Percentiles rank a stretch among this genome's conserved stretches.
phyloP scores from a whole-genome alignment of 2,113 vertebrate genomes.

The Channa argus region DNA sequence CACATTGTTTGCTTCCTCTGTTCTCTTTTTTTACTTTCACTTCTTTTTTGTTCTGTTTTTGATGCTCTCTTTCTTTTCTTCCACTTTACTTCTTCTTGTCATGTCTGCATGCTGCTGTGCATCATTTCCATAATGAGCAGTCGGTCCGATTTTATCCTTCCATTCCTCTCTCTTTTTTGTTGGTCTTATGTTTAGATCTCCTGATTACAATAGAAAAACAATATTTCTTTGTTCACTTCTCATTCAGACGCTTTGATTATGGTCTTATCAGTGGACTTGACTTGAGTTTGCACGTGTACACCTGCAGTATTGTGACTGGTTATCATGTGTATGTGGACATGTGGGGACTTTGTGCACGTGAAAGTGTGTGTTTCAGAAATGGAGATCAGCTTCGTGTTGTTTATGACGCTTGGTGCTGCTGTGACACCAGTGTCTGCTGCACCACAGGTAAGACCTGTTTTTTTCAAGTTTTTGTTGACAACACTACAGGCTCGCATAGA shows the following conservation, averaged over 20 bases:
- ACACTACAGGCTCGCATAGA: not conserved
- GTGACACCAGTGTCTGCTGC: conserved; percentile 55
- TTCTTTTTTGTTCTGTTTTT: not conserved
- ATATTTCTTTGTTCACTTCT: not conserved
- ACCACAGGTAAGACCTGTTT: conserved; percentile 39
- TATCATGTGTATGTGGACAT: not conserved
- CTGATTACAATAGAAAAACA: not conserved
- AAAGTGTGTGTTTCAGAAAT: conserved; percentile 73
- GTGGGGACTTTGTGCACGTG: conserved; percentile 2
- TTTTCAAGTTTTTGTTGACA: not conserved
- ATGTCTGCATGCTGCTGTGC: not conserved
- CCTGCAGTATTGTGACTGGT: too few relatives aligned
- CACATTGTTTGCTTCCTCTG: not conserved
- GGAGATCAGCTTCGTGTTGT: conserved; percentile 72
- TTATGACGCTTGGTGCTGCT: conserved; percentile 23
- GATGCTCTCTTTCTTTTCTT: not conserved
- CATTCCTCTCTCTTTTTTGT: not conserved
- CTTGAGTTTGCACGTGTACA: not conserved
- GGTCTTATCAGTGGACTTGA: not conserved
- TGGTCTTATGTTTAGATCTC: too few relatives aligned
- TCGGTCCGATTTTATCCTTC: not conserved
- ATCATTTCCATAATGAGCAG: not conserved
- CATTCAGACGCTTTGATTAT: not conserved
- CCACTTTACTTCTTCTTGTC: not conserved
- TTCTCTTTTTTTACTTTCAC: not conserved